Percentiles rank a stretch among this genome's conserved stretches.
phyloP scores from a whole-genome alignment of 2,888 invertebrate genomes.

The Nemapogon koenigi region DNA sequence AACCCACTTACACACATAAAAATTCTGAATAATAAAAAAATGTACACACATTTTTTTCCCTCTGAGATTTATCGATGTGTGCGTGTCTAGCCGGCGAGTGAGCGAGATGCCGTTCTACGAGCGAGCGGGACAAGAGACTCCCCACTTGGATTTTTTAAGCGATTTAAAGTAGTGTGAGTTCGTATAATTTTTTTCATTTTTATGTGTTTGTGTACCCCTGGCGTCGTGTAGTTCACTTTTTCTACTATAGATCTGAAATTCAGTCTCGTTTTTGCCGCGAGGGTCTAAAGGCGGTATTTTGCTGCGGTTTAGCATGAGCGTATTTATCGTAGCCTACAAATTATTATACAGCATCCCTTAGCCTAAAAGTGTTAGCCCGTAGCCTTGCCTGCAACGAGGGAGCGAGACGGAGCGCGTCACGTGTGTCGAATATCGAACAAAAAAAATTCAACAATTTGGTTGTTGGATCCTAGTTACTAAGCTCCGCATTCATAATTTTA shows the following conservation, averaged over 20 bases:
- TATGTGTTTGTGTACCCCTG: constrained; percentile 65
- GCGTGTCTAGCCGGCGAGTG: constrained; percentile 46
- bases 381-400: background rate
- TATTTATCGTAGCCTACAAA: too few relatives aligned
- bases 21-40: constrained; percentile 66
- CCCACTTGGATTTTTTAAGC: constrained; percentile 63
- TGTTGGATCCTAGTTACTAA: constrained; percentile 60
- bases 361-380: background rate
- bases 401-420: constrained; percentile 10
- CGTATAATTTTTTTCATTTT: constrained; percentile 64
- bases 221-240: constrained; percentile 65
- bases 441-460: constrained; percentile 61
- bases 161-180: constrained; percentile 47
- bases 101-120: constrained; percentile 35
- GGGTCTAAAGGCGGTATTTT: constrained; percentile 56
- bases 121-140: constrained; percentile 30
- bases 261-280: constrained; percentile 67
- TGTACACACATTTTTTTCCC: constrained; percentile 66
- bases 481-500: constrained; percentile 60
- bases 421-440: constrained; percentile 56
- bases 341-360: too few relatives aligned
- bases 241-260: constrained; percentile 67
- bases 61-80: too few relatives aligned
- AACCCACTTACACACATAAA: constrained; percentile 66
- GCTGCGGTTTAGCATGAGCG: too few relatives aligned